Conservation (phyloP, 2,113 vertebrate genomes). For the Turnix velox region DNA sequence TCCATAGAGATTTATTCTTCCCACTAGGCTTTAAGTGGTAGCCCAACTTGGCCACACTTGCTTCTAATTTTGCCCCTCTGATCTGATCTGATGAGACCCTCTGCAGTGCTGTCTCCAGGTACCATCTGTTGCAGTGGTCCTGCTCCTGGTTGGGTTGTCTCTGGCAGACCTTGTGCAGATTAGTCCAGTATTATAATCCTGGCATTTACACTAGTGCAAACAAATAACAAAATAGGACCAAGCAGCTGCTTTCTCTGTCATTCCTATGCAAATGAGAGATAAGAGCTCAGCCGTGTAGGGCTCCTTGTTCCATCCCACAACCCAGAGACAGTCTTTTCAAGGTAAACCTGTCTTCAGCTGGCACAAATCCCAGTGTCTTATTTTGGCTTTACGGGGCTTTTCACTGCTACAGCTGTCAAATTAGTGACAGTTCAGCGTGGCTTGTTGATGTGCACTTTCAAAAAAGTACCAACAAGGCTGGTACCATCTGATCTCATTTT, state of each 20-base stretch:
- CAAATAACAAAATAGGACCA: background rate
- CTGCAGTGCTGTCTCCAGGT: background rate
- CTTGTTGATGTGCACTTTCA: background rate
- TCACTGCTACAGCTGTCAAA: conserved; percentile 43
- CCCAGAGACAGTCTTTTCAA: conserved; percentile 16
- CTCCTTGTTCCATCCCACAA: background rate
- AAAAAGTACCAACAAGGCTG: background rate
- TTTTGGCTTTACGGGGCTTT: conserved; percentile 12
- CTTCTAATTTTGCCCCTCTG: background rate
- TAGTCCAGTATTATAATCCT: background rate
- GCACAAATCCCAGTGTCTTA: conserved; percentile 4
- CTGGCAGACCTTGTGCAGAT: background rate
- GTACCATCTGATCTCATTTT: background rate
- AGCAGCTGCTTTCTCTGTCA: conserved; percentile 10
- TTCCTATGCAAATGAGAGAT: background rate
- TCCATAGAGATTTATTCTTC: background rate
- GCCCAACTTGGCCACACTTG: background rate
- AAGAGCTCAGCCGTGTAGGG: conserved; percentile 4
- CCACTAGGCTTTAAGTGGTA: background rate
- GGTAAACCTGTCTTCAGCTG: conserved; percentile 38
- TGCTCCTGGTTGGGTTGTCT: background rate
- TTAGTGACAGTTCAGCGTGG: background rate
- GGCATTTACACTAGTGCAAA: conserved; percentile 13
- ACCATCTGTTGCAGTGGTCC: background rate
- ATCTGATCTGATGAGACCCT: background rate